These are phyloP conservation scores for Scelioninae gen. 1 DNA, from an alignment of 2,888 invertebrate genomes.

Conservation along the genomic window DNA sequence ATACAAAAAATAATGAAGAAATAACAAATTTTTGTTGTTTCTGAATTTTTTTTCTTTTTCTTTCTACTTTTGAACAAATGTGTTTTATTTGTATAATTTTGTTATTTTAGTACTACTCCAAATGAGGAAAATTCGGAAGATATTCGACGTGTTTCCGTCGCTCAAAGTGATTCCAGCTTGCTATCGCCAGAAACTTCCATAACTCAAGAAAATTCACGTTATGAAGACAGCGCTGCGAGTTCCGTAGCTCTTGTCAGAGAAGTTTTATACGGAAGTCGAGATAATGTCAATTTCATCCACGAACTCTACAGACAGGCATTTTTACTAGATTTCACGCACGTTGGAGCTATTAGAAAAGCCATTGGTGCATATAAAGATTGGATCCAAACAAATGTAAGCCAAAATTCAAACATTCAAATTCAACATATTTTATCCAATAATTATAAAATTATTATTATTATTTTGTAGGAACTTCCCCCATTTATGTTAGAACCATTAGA, in stretches of 20 bases:
- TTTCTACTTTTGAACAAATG: too few species aligned
- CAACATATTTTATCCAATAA: too few species aligned
- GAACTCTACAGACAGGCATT: too few species aligned
- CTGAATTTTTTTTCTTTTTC: too few species aligned
- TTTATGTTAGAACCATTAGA: slow-evolving; percentile 90
- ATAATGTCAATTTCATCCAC: slow-evolving; percentile 97
- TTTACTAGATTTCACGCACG: slow-evolving; percentile 94
- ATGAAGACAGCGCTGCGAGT: slow-evolving; percentile 83
- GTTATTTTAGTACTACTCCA: slow-evolving; percentile 81
- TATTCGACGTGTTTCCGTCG: slow-evolving; percentile 83
- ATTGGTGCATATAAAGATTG: slow-evolving; percentile 97
- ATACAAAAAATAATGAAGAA: too few species aligned
- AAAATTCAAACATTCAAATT: too few species aligned
- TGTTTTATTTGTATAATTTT: too few species aligned
- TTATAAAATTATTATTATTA: slow-evolving; percentile 17
- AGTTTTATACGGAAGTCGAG: slow-evolving; percentile 93
- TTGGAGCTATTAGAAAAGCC: slow-evolving; percentile 93
- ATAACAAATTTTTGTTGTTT: too few species aligned
- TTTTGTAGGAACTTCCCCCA: slow-evolving; percentile 89
- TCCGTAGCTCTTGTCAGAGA: slow-evolving; percentile 91
- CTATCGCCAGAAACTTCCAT: slow-evolving; percentile 77
- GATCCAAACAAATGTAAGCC: slow-evolving; percentile 92
- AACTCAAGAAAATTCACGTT: slow-evolving; percentile 77
- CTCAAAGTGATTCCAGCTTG: slow-evolving; percentile 81
- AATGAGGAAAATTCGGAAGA: slow-evolving; percentile 84